These are phyloP conservation scores for Petrolisthes manimaculis DNA, from an alignment of 2,888 invertebrate species.

Conservation along the genomic window DNA sequence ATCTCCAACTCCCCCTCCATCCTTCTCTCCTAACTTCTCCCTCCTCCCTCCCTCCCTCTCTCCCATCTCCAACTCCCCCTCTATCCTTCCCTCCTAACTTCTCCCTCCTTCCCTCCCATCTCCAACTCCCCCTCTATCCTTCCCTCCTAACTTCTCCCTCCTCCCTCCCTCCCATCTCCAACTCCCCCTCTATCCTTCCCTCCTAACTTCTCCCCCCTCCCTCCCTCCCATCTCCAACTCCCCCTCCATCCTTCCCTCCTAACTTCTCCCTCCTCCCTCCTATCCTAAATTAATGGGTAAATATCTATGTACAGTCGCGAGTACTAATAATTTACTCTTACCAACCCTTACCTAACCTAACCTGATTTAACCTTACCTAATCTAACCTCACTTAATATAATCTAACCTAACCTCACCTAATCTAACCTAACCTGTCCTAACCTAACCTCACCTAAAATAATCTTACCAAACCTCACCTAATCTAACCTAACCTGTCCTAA, in stretches of 20 bases:
- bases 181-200: not conserved
- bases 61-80: not conserved
- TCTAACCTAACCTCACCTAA: too few relatives aligned
- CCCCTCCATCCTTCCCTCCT: not conserved
- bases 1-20: not conserved
- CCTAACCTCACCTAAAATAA: too few relatives aligned
- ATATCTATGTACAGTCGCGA: too few relatives aligned
- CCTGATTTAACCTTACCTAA: too few relatives aligned
- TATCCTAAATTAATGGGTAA: too few relatives aligned
- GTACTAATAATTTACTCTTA: too few relatives aligned
- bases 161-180: not conserved
- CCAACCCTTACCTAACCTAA: too few relatives aligned
- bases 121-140: not conserved
- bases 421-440: not conserved
- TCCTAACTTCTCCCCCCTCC: not conserved
- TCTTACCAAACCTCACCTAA: not conserved
- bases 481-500: not conserved
- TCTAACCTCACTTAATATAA: too few relatives aligned
- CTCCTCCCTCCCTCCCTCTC: not conserved
- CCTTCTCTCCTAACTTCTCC: not conserved
- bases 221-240: not conserved
- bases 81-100: slow-evolving; percentile 13
- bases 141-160: not conserved
- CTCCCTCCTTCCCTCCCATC: not conserved
- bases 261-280: slow-evolving; percentile 1